phyloP scores from a whole-genome alignment of 2,888 invertebrate species.

The Andrena haemorrhoa region DNA sequence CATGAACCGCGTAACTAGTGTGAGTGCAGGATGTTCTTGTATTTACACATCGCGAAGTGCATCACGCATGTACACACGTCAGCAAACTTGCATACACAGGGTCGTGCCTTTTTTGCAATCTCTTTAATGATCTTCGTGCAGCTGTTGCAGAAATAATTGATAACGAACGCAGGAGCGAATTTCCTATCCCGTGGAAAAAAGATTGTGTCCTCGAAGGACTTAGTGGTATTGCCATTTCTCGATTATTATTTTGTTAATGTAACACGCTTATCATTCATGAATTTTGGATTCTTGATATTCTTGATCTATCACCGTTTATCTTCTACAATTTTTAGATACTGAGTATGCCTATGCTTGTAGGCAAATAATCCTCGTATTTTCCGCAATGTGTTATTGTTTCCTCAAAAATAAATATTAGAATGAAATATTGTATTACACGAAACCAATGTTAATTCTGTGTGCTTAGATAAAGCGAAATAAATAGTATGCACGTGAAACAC shows the following conservation, averaged over 20 bases:
- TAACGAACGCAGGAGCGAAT: constrained; percentile 33
- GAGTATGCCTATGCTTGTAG: no score
- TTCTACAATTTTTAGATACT: no score
- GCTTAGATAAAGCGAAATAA: no score
- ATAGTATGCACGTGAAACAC: no score
- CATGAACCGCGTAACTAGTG: neutral
- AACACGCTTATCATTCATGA: neutral
- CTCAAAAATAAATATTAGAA: no score
- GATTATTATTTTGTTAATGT: neutral
- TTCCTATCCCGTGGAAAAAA: constrained; percentile 7
- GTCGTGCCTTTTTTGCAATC: constrained; percentile 58
- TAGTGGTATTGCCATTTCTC: constrained; percentile 9
- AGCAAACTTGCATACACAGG: constrained; percentile 51
- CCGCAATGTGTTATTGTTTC: no score
- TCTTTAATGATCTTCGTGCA: constrained; percentile 59
- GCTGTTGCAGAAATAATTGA: constrained; percentile 51
- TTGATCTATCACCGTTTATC: no score
- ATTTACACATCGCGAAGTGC: constrained; percentile 43
- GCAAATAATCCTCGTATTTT: no score
- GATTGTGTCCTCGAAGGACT: constrained; percentile 15
- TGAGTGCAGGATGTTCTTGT: constrained; percentile 41
- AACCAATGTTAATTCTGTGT: no score
- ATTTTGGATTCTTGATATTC: no score
- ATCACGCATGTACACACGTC: constrained; percentile 37
- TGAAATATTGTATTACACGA: no score